Percentiles rank a stretch among this genome's conserved stretches.
phyloP scores from a whole-genome alignment of 2,113 vertebrate genomes.

The Megaceryle torquata region DNA sequence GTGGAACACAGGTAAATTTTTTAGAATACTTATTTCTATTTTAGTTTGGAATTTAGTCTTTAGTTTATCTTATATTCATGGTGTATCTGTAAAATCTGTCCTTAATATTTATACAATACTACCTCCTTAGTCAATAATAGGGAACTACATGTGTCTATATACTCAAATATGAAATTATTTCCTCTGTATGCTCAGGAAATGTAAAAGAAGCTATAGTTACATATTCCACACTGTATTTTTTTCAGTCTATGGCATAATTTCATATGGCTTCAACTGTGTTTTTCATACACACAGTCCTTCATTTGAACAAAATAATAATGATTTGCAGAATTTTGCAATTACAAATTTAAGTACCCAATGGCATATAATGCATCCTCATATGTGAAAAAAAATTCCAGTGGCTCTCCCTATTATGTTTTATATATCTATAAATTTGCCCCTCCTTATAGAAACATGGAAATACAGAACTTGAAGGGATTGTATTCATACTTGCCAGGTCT shows the following conservation, averaged over 20 bases:
- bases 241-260: background rate
- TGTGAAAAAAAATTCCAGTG: background rate
- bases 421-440: too few relatives aligned
- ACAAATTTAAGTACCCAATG: background rate
- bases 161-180: background rate
- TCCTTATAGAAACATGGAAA: background rate
- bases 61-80: background rate
- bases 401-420: background rate
- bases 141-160: background rate
- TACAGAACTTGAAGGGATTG: background rate
- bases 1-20: background rate
- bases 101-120: fast-evolving
- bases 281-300: background rate
- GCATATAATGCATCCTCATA: background rate
- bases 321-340: background rate
- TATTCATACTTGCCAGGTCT: background rate
- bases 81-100: background rate
- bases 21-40: background rate
- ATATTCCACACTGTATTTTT: background rate
- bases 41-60: background rate
- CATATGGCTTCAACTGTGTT: background rate
- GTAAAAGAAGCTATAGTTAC: background rate
- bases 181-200: background rate
- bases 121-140: background rate
- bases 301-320: background rate